Conservation (phyloP, 92 coral and sea anemone species). For the Siderastrea siderea region DNA sequence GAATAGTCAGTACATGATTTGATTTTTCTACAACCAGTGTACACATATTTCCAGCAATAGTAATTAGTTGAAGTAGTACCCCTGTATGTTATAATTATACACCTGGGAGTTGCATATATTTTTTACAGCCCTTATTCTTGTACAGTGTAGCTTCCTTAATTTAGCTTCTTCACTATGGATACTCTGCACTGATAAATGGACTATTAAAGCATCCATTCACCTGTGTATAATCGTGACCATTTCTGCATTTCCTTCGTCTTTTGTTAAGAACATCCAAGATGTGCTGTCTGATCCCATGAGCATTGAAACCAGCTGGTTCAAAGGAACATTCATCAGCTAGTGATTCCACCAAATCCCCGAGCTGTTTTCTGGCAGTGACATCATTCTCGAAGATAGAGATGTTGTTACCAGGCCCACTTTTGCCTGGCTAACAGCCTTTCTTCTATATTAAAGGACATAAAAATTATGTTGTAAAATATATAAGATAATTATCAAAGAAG, state of each 20-base stretch:
- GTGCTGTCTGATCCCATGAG: slow-evolving; percentile 3
- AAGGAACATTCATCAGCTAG: background rate
- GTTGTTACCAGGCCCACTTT: slow-evolving; percentile 2
- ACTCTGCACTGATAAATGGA: too few species aligned
- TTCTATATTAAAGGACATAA: background rate
- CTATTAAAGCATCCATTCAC: too few species aligned
- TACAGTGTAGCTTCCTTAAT: too few species aligned
- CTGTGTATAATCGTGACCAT: background rate
- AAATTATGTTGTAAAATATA: too few species aligned
- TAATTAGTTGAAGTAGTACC: background rate
- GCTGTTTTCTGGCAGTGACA: background rate
- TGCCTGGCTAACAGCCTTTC: slow-evolving; percentile 4
- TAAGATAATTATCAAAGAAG: too few species aligned
- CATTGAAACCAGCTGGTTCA: background rate
- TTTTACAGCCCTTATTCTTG: too few species aligned
- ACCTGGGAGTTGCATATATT: too few species aligned
- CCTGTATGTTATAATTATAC: too few species aligned
- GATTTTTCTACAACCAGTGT: too few species aligned
- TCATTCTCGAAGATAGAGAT: background rate
- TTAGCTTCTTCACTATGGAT: too few species aligned
- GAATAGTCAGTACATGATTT: too few species aligned
- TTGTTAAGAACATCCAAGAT: background rate
- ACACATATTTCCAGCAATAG: too few species aligned
- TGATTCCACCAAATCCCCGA: background rate
- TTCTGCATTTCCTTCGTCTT: background rate